Conservation (phyloP, 2,113 vertebrate genomes). For the Neodontobutis hainanensis region DNA sequence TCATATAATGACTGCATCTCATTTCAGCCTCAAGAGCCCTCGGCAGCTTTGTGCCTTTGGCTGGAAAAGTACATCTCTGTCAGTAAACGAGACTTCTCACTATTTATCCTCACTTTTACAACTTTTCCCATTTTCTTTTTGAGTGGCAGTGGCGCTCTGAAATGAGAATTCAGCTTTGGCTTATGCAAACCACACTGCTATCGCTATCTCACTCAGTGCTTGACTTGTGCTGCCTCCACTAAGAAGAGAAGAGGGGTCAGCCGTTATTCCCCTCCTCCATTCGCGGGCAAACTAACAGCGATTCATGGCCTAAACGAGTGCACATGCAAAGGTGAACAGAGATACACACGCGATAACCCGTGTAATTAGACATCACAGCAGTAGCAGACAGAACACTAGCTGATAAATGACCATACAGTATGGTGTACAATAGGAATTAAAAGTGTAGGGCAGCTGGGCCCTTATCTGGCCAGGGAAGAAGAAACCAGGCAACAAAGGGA, state of each 20-base stretch:
- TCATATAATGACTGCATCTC: conserved; percentile 65
- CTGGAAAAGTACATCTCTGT: conserved; percentile 56
- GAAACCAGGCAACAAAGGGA: conserved; percentile 93
- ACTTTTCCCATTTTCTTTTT: not conserved
- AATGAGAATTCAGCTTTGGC: conserved; percentile 1
- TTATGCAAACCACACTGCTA: conserved; percentile 8
- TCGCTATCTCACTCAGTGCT: conserved; percentile 62
- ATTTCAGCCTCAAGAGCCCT: conserved; percentile 70
- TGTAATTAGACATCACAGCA: conserved; percentile 61
- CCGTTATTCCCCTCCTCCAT: conserved; percentile 47
- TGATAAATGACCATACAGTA: conserved; percentile 85
- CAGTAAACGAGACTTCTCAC: not conserved
- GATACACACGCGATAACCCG: conserved; percentile 68
- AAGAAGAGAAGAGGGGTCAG: conserved; percentile 69
- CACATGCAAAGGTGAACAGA: conserved; percentile 74
- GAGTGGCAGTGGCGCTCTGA: not conserved
- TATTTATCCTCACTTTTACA: conserved; percentile 3
- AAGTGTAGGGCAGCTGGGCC: conserved; percentile 91
- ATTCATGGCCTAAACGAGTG: conserved; percentile 68
- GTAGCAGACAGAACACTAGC: conserved; percentile 55
- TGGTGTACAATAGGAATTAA: conserved; percentile 79
- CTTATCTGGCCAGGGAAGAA: conserved; percentile 90
- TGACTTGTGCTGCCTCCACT: conserved; percentile 74
- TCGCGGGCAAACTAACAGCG: conserved; percentile 58
- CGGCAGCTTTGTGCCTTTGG: conserved; percentile 46